These are phyloP conservation scores for Caligus rogercresseyi DNA, from an alignment of 1,140 invertebrate genomes.

Conservation along the genomic window DNA sequence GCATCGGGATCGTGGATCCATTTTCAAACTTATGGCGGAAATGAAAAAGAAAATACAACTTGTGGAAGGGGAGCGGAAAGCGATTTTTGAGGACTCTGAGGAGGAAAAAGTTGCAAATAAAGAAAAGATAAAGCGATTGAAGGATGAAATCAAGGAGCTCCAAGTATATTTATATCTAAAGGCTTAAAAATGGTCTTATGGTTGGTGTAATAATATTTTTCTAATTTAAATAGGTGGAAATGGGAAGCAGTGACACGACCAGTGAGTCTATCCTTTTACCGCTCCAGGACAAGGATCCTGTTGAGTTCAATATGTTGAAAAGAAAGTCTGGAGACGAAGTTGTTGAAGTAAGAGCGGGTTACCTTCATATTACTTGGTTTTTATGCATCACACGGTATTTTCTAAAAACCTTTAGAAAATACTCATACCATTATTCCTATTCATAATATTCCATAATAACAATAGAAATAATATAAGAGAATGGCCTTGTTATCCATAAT, in stretches of 20 bases:
- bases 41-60: constrained; percentile 20
- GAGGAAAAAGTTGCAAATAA: constrained; percentile 14
- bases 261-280: constrained; percentile 1
- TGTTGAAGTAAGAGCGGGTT: constrained; percentile 7
- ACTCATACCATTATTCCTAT: no score
- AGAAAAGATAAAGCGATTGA: constrained; percentile 10
- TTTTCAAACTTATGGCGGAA: constrained; percentile 17
- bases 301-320: constrained; percentile 11
- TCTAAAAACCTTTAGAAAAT: no score
- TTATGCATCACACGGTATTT: no score
- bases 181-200: background rate
- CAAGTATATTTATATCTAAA: constrained; percentile 1
- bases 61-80: constrained; percentile 18
- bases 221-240: background rate
- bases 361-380: no score
- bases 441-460: no score
- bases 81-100: constrained; percentile 20
- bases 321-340: constrained; percentile 12
- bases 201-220: background rate
- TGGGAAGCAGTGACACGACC: background rate
- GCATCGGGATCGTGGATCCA: constrained; percentile 5
- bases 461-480: no score
- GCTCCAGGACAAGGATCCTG: background rate
- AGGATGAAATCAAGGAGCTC: constrained; percentile 10
- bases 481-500: no score